Base-by-base conservation (phyloP, 1,140 invertebrate genomes). In the Drosophila lowei region DNA sequence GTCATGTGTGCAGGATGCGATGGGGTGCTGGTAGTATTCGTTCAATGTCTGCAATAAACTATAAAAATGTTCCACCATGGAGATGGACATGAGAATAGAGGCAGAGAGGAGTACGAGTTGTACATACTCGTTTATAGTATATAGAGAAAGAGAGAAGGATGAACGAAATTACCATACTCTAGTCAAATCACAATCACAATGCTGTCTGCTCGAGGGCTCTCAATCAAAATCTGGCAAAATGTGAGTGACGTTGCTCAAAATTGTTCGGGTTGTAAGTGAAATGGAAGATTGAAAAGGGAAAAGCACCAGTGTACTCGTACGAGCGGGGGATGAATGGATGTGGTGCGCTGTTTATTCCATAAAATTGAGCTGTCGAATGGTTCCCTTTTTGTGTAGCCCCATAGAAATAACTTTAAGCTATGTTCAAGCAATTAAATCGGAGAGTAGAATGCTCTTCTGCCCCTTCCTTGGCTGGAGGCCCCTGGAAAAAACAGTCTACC, bases 131-230 rank as follows among this genome's bases (percentile, higher is more conserved):
- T 30, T 2, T 7, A 30, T 30, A 30, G 7, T 4, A 38, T 13
- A 38, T 38, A 38, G 0, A 11, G 11, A 13, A 0, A 11, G 11
- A 5, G 11, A 0, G 43, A 8, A 38, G 43, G 53, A 53, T 23
- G 57, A 68, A 38, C 47, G 71, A 70, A 81, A 86, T 81, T 88
- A 86, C 83, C 83, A 83, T 88, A 88, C 85, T 88, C 83, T 53
- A 88, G 83, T 88, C 83, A 88, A 88, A 88, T 88, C 72, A 76
- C 71, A 88, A 75, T 72, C 81, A 74, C 73, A 77, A 80, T 73
- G 48, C 77, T 70, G 74, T 73, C 60, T 77, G 57, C 63, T 67
- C 44, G 59, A 72, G 41, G 78, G 66, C 65, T 59, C 72, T 89
- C 86, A 83, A 90, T 89, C 80, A 83, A 79, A 86, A 67, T 83